Evolutionary conservation across 1,140 invertebrate genomes (phyloP).

Genomic region (Lepidostoma basale): DNA sequence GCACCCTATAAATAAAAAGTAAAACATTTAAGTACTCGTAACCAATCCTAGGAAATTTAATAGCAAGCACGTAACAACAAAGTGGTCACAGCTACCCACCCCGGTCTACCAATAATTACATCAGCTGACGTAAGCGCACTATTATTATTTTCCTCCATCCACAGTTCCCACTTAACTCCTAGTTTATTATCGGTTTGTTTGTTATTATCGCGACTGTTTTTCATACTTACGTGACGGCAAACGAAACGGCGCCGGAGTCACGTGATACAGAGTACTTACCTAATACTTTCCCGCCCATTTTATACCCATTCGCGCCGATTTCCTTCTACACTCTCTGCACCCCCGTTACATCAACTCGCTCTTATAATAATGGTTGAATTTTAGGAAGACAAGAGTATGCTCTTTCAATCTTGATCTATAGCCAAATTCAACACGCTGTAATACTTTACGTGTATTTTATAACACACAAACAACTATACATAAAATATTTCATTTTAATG

Average conservation of each 20-base stretch:
- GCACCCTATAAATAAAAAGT: no score
- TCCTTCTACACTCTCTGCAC: slow-evolving; percentile 28
- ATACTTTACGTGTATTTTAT: slow-evolving; percentile 39
- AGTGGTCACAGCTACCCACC: no score
- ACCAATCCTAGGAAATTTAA: no score
- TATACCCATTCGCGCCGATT: slow-evolving; percentile 19
- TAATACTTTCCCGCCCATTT: slow-evolving; percentile 12
- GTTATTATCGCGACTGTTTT: slow-evolving; percentile 30
- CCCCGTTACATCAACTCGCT: slow-evolving; percentile 42
- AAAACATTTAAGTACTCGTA: no score
- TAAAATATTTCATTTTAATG: no score
- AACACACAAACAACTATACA: no score
- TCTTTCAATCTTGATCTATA: slow-evolving; percentile 36
- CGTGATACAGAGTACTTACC: slow-evolving; percentile 14
- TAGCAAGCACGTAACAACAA: no score
- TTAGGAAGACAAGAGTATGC: slow-evolving; percentile 39
- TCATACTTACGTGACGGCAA: slow-evolving; percentile 7
- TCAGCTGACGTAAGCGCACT: not conserved
- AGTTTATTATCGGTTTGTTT: slow-evolving; percentile 40
- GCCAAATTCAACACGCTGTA: slow-evolving; percentile 34
- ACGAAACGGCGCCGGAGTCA: slow-evolving; percentile 32
- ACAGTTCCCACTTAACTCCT: slow-evolving; percentile 38
- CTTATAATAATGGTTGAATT: slow-evolving; percentile 43
- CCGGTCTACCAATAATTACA: not conserved
- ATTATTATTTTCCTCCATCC: not conserved